phyloP scores from a whole-genome alignment of 1,140 invertebrate species.

The Caenorhabditis tropicalis region DNA sequence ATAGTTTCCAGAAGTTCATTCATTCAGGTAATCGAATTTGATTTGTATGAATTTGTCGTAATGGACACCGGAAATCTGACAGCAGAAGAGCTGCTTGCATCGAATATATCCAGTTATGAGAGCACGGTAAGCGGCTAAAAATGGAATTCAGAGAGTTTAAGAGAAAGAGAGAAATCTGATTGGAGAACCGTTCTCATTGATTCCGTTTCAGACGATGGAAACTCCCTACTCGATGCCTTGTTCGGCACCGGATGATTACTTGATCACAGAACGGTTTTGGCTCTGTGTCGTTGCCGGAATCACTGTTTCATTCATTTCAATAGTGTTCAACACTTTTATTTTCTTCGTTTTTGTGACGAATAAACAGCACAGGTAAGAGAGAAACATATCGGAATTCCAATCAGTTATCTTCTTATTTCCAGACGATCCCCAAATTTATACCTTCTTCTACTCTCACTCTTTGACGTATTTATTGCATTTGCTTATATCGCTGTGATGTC shows the following conservation, averaged over 20 bases:
- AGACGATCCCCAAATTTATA: slow-evolving; percentile 56
- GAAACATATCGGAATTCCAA: too few species aligned
- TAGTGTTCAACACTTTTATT: slow-evolving; percentile 53
- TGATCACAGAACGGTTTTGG: slow-evolving; percentile 50
- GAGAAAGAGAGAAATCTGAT: too few species aligned
- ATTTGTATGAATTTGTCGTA: slow-evolving; percentile 8
- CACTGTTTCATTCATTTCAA: slow-evolving; percentile 50
- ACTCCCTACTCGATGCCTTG: not conserved
- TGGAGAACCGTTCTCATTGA: too few species aligned
- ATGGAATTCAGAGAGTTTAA: not conserved
- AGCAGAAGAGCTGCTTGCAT: not conserved
- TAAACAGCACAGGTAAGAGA: slow-evolving; percentile 46
- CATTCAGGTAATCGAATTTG: slow-evolving; percentile 23
- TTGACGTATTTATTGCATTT: slow-evolving; percentile 58
- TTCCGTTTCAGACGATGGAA: not conserved
- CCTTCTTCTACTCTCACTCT: slow-evolving; percentile 54
- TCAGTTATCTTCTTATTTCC: not conserved
- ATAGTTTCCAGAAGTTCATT: not conserved
- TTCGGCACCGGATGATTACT: slow-evolving; percentile 13
- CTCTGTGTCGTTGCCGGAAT: slow-evolving; percentile 50
- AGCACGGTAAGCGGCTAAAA: slow-evolving; percentile 1
- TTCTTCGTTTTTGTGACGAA: slow-evolving; percentile 55
- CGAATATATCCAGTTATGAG: slow-evolving; percentile 21
- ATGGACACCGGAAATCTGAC: slow-evolving; percentile 18
- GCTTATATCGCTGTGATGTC: slow-evolving; percentile 55